Evolutionary conservation across 2,113 vertebrate genomes (phyloP).

Genomic region (Saiga tatarica): DNA sequence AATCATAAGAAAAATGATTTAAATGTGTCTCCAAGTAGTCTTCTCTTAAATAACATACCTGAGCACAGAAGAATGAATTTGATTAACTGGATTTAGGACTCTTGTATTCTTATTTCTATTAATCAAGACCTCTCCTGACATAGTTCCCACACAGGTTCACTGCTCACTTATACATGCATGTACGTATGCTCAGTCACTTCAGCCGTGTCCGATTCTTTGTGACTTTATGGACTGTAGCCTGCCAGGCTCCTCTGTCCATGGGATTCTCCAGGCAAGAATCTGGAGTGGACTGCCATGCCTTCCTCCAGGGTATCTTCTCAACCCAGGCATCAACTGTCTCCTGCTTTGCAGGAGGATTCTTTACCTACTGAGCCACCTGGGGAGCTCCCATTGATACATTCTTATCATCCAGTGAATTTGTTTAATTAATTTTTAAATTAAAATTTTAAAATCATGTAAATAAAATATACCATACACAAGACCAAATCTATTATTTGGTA

Average conservation of each 20-base stretch:
- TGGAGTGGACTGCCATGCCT: neutral
- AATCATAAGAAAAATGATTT: neutral
- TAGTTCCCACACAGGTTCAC: neutral
- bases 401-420: neutral
- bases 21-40: neutral
- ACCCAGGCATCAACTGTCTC: neutral
- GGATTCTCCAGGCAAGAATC: neutral
- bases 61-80: neutral
- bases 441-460: neutral
- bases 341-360: neutral
- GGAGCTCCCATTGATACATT: neutral
- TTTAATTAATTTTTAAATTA: neutral
- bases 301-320: neutral
- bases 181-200: neutral
- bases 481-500: neutral
- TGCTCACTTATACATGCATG: neutral
- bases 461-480: neutral
- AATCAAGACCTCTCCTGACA: neutral
- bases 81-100: neutral
- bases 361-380: neutral
- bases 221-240: neutral
- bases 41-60: neutral
- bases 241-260: neutral
- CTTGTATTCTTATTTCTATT: neutral
- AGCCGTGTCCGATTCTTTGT: neutral